These are phyloP conservation scores for Microctonus hyperodae DNA, from an alignment of 2,888 invertebrate genomes.

Conservation along the genomic window DNA sequence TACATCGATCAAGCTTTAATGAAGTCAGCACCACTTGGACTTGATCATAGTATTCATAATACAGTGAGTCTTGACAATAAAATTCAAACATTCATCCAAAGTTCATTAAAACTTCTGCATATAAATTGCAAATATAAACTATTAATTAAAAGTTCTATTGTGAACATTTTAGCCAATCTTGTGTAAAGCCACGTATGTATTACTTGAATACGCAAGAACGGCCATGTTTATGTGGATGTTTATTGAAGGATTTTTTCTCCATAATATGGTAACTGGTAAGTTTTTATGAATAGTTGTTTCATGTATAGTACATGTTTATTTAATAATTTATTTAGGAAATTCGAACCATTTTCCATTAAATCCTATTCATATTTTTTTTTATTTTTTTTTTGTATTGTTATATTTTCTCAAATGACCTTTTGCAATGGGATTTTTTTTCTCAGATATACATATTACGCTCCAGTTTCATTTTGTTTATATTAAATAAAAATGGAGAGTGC, in stretches of 20 bases:
- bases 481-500: not conserved
- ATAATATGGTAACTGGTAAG: constrained; percentile 79
- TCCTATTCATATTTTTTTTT: no score
- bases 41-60: constrained; percentile 69
- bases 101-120: not conserved
- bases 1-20: constrained; percentile 78
- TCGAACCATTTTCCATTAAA: no score
- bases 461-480: not conserved
- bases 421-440: no score
- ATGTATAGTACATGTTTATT: no score
- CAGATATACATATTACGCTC: no score
- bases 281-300: constrained; percentile 5
- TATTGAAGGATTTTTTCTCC: constrained; percentile 89
- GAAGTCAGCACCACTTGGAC: constrained; percentile 56
- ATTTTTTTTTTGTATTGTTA: no score
- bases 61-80: constrained; percentile 66
- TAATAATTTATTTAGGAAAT: no score
- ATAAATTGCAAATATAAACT: not conserved
- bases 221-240: constrained; percentile 98
- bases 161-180: constrained; percentile 71
- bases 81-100: not conserved
- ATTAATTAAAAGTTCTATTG: constrained; percentile 2
- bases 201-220: constrained; percentile 88
- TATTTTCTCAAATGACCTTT: no score
- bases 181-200: constrained; percentile 79